Evolutionary conservation across 2,797 vertebrate species (phyloP).

Genomic region (Avahi laniger): DNA sequence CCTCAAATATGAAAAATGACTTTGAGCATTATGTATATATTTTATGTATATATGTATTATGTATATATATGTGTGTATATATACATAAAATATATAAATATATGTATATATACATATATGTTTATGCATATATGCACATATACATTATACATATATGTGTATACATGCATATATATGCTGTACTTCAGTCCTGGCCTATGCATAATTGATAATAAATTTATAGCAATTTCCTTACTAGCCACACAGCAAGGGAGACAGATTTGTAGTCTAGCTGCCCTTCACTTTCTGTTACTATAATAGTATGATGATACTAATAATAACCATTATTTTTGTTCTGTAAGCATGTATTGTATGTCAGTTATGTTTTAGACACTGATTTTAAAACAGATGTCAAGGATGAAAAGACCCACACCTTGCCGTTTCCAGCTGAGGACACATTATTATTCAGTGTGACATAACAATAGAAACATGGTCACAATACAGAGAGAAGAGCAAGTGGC

Average conservation of each 20-base stretch:
- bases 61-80: too few relatives aligned
- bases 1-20: background rate
- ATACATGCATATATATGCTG: background rate
- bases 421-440: background rate
- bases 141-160: too few relatives aligned
- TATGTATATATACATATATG: too few relatives aligned
- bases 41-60: too few relatives aligned
- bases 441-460: background rate
- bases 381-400: background rate
- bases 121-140: too few relatives aligned
- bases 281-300: background rate
- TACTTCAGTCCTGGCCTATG: background rate
- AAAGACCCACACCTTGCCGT: background rate
- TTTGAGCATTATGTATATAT: background rate
- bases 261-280: background rate
- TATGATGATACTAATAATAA: background rate
- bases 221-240: background rate
- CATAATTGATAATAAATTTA: background rate
- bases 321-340: background rate
- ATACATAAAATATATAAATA: too few relatives aligned
- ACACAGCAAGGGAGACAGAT: rapidly evolving
- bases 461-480: background rate
- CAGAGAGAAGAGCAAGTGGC: background rate
- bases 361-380: background rate
- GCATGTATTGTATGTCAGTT: background rate